Conservation (phyloP, 2,797 vertebrate species). For the Fratercula arctica region DNA sequence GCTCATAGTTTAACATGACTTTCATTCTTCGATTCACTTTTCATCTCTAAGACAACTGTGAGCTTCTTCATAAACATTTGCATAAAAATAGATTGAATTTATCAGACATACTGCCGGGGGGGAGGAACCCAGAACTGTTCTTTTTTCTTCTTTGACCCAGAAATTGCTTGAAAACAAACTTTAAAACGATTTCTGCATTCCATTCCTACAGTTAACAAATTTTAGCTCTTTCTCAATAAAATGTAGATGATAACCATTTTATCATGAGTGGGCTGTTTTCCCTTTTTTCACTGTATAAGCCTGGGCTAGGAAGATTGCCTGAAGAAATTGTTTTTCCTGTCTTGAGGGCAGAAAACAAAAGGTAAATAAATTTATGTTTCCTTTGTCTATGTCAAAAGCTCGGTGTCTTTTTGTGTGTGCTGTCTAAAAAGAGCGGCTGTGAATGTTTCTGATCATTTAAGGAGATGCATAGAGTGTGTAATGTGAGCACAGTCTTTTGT, state of each 20-base stretch:
- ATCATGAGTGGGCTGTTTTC: neutral
- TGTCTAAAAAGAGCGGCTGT: neutral
- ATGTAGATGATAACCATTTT: neutral
- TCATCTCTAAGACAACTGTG: neutral
- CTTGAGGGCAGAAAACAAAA: neutral
- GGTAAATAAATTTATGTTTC: neutral
- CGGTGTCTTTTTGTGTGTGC: neutral
- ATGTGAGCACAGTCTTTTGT: neutral
- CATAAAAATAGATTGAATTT: neutral
- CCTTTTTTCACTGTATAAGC: neutral
- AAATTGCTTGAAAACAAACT: neutral
- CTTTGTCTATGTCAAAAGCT: neutral
- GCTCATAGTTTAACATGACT: neutral
- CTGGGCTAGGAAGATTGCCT: neutral
- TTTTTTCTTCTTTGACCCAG: neutral
- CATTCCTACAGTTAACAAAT: neutral
- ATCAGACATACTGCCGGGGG: neutral
- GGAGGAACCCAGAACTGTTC: neutral
- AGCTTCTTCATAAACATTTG: neutral
- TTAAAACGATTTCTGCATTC: neutral
- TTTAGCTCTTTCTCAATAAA: neutral
- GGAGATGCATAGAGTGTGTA: neutral
- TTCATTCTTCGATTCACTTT: neutral
- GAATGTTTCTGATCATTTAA: neutral
- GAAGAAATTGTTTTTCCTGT: neutral